These are phyloP conservation scores for Holcopasites calliopsidis DNA, from an alignment of 1,140 invertebrate species.

Conservation along the genomic window DNA sequence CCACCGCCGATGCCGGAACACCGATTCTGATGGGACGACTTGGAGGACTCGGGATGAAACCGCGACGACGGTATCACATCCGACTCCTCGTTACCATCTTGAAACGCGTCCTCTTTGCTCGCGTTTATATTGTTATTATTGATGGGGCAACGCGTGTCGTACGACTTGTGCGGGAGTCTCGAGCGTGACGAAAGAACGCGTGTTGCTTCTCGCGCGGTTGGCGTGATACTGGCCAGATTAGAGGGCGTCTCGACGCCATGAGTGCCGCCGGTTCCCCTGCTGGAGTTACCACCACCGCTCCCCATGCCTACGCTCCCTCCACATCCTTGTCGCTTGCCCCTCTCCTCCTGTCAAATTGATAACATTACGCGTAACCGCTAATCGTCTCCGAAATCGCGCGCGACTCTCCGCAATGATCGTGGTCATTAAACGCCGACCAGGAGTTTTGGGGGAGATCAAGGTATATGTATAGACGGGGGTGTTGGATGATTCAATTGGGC, in stretches of 20 bases:
- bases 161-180: slow-evolving; percentile 52
- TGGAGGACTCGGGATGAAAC: slow-evolving; percentile 13
- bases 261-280: slow-evolving; percentile 66
- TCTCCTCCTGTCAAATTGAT: slow-evolving; percentile 75
- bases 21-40: slow-evolving; percentile 38
- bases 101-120: slow-evolving; percentile 45
- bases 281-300: slow-evolving; percentile 53
- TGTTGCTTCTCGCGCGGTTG: slow-evolving; percentile 76
- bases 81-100: slow-evolving; percentile 29
- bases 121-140: slow-evolving; percentile 34
- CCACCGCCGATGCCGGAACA: slow-evolving; percentile 26
- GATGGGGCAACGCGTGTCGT: slow-evolving; percentile 26
- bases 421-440: neutral
- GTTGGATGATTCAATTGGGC: too few relatives aligned
- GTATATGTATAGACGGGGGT: too few relatives aligned
- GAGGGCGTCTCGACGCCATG: slow-evolving; percentile 72
- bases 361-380: slow-evolving; percentile 56
- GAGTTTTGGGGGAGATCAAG: too few relatives aligned
- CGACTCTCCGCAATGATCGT: neutral
- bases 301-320: slow-evolving; percentile 3
- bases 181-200: slow-evolving; percentile 52
- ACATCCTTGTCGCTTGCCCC: slow-evolving; percentile 62
- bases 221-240: slow-evolving; percentile 78
- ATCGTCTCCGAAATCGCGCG: slow-evolving; percentile 23
- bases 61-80: slow-evolving; percentile 22